These are phyloP conservation scores for Hassar affinis DNA, from an alignment of 2,113 vertebrate genomes.

Conservation along the genomic window DNA sequence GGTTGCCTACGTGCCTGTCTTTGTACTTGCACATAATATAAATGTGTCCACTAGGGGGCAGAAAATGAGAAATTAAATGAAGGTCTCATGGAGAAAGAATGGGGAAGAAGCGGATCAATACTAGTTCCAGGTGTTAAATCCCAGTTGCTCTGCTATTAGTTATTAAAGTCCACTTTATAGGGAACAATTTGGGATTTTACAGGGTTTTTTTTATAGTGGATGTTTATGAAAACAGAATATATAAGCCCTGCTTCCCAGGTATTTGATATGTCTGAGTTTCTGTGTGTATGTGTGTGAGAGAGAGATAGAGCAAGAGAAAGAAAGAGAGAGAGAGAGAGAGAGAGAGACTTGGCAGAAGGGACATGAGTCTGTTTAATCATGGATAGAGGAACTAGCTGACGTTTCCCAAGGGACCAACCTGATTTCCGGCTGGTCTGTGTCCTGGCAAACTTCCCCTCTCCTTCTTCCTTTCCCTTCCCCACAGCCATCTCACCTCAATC, in stretches of 20 bases:
- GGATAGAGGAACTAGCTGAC: constrained; percentile 47
- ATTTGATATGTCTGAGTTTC: background rate
- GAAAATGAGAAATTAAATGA: background rate
- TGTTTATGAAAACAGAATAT: background rate
- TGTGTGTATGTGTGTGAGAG: background rate
- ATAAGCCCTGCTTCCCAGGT: background rate
- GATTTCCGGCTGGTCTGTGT: constrained; percentile 48
- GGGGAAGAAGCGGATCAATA: background rate
- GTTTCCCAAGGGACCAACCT: constrained; percentile 41
- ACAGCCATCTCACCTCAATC: constrained; percentile 66
- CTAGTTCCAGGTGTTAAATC: background rate
- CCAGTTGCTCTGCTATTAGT: background rate
- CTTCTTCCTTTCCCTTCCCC: constrained; percentile 52
- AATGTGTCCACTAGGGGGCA: background rate
- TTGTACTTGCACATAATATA: background rate
- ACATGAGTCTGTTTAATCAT: constrained; percentile 48
- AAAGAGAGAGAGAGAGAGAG: background rate
- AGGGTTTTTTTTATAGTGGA: background rate
- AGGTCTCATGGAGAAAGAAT: background rate
- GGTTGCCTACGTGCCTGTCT: background rate
- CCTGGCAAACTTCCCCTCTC: constrained; percentile 45
- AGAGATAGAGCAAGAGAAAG: background rate
- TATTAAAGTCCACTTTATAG: background rate
- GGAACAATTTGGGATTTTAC: background rate
- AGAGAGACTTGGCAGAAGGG: constrained; percentile 40